A percentile compares a stretch with the other conserved stretches of the same genome.
Conservation (phyloP, 2,888 invertebrate species). For the Pycnomerus fuliginosus region DNA sequence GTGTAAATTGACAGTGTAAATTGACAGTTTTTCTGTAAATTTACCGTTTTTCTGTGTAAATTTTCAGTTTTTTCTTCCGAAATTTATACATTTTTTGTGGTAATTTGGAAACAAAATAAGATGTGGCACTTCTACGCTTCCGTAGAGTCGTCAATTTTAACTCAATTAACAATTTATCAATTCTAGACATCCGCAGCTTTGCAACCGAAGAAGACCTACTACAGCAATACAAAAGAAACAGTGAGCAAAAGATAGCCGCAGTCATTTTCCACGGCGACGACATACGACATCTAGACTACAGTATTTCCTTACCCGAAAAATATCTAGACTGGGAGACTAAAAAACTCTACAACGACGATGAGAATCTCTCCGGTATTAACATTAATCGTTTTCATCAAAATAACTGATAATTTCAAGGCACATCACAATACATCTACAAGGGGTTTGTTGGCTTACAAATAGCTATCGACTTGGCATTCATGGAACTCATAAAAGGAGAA, state of each 20-base stretch:
- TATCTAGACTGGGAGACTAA: constrained; percentile 38
- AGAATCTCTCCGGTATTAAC: too few species aligned
- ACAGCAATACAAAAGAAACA: constrained; percentile 35
- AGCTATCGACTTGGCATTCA: constrained; percentile 60
- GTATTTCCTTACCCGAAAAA: constrained; percentile 40
- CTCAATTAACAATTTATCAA: too few species aligned
- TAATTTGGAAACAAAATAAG: too few species aligned
- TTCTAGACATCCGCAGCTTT: constrained; percentile 42
- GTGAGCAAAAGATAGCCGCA: constrained; percentile 34
- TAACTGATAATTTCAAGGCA: constrained; percentile 43
- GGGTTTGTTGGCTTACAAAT: constrained; percentile 61
- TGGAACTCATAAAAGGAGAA: constrained; percentile 41
- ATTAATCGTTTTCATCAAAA: too few species aligned
- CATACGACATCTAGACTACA: constrained; percentile 34
- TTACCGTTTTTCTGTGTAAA: too few species aligned
- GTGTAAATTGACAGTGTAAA: too few species aligned
- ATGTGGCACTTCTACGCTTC: too few species aligned
- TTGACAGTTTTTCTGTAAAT: too few species aligned
- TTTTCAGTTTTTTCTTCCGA: too few species aligned
- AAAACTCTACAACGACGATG: too few species aligned
- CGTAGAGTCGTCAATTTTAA: too few species aligned
- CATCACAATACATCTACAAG: constrained; percentile 52
- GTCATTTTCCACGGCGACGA: constrained; percentile 37
- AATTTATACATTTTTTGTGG: too few species aligned
- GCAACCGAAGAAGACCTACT: constrained; percentile 34